Base-by-base conservation (phyloP, 64 coral and sea anemone genomes). In the Pachyseris speciosa region DNA sequence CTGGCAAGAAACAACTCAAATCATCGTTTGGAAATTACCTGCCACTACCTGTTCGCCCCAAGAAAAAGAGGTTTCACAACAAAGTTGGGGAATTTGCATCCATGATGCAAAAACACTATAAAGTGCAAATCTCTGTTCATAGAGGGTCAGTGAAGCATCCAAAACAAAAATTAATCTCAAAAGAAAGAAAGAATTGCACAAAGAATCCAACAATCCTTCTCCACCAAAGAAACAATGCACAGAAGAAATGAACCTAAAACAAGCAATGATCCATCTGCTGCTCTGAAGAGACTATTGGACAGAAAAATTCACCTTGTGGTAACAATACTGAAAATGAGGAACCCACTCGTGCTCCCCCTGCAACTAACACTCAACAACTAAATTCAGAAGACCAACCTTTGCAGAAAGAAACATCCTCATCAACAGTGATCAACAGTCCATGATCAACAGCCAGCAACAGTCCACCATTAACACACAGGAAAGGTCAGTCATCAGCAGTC, bases 51-150 rank as follows among this genome's bases (percentile, higher is more conserved):
- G n/a, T n/a, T n/a, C n/a, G n/a, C n/a, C n/a, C n/a, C n/a, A n/a
- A n/a, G n/a, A n/a, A n/a, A n/a, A n/a, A n/a, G n/a, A n/a, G n/a
- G n/a, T n/a, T n/a, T n/a, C n/a, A n/a, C n/a, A n/a, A n/a, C n/a
- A n/a, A n/a, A n/a, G n/a, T n/a, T n/a, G n/a, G n/a, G n/a, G n/a
- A n/a, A n/a, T n/a, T n/a, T n/a, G n/a, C n/a, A n/a, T n/a, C n/a
- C n/a, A n/a, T n/a, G n/a, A n/a, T n/a, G n/a, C n/a, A n/a, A n/a
- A n/a, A n/a, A n/a, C n/a, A n/a, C n/a, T n/a, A n/a, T n/a, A n/a
- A n/a, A n/a, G n/a, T n/a, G n/a, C n/a, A 91, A 29, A 66, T 91
- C 47, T 77, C 89, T 55, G 64, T 91, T 53, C 31, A 84, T 84
- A 57, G 37, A 38, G 58, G 15, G 30, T 84, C 58, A 32, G 37